Base-by-base conservation (phyloP, 2,113 vertebrate genomes). In the Panurus biarmicus region DNA sequence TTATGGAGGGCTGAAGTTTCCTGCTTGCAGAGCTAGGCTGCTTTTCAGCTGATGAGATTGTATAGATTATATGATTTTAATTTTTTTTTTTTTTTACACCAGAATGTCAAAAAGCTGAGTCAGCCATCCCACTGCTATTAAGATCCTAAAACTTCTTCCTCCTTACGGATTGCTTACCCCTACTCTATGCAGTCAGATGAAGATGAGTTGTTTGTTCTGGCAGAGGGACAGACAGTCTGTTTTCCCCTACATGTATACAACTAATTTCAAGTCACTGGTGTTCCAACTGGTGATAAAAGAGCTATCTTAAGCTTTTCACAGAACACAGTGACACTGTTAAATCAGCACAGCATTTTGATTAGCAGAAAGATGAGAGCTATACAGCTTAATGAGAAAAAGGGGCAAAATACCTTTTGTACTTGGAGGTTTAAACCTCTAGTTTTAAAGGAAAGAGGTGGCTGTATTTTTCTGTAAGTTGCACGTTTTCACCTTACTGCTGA, bases 151-250 rank as follows among this genome's bases (percentile, higher is more conserved):
- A 65, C 69, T 50, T 58, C 62, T 73, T 94, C 48, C 40, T 94
- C 20, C 64, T 83, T 80, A 56, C 6, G 76, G 57, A 36, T 64
- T 95, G 75, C 89, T 95, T 93, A 91, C 78, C 94, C 93, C 75
- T 80, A 24, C 87, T 93, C 48, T 35, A 0, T 47, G 88, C 76
- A 94, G 90, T 95, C 90, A 86, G 94, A 94, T 95, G 87, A 95
- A 84, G 76, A 86, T 81, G 95, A 95, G 90, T 83, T 97, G 96
- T 94, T 94, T 94, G 93, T 90, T 96, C 91, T 97, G 95, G 95
- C 93, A 94, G 88, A 93, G 85, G 93, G 87, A 95, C 91, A 94
- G 95, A 51, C 94, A 96, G 94, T 93, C 93, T 97, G 93, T 94
- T 96, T 96, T 95, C 60, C 82, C 38, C 21, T 93, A 74, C 82